Evolutionary conservation across 2,113 vertebrate genomes (phyloP), one percentile per base, ranked within the genome.

Genomic region (Sclerurus mexicanus): DNA sequence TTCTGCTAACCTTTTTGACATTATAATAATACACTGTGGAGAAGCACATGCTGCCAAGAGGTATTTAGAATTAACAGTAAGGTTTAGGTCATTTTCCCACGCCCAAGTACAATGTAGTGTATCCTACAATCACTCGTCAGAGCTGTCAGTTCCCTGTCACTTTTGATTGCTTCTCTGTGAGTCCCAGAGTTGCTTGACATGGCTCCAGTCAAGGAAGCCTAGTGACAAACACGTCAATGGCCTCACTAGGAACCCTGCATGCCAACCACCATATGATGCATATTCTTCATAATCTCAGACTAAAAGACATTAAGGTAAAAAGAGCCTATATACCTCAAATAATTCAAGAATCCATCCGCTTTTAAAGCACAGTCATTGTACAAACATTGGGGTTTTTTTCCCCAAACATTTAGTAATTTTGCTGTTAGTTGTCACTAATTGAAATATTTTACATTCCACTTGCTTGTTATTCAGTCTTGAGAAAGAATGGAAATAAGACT

Each of bases 71-170:
- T 77, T 89, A 96, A 52, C 39, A 40, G 62, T 50, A 59, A 75
- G 16, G 28, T 56, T 97, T 50, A 88, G 31, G 81, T 76, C 8
- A 79, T 85, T 90, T 93, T 93, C 87, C 28, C 27, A 20, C 56
- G 62, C 44, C n/a, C 49, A 76, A 79, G 25, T 75, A 33, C 7
- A 71, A 47, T 21, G 17, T 20, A 19, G 47, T 10, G 4, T 76
- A 33, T 77, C 91, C 74, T n/a, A 40, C 52, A 73, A 47, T 66
- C 73, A 60, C 44, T 64, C 49, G 28, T 76, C 80, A 80, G 63
- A 88, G 25, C 50, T 94, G 50, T 71, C 87, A 80, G 68, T 72
- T 77, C 16, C 4, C 55, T 86, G 82, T 71, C 69, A 73, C 25
- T 87, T 94, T 60, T 82, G 62, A 90, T 82, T 85, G 66, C 20